Evolutionary conservation across 2,888 invertebrate species (phyloP), one percentile per base, ranked within the genome.

Genomic region (Trisateles emortualis): DNA sequence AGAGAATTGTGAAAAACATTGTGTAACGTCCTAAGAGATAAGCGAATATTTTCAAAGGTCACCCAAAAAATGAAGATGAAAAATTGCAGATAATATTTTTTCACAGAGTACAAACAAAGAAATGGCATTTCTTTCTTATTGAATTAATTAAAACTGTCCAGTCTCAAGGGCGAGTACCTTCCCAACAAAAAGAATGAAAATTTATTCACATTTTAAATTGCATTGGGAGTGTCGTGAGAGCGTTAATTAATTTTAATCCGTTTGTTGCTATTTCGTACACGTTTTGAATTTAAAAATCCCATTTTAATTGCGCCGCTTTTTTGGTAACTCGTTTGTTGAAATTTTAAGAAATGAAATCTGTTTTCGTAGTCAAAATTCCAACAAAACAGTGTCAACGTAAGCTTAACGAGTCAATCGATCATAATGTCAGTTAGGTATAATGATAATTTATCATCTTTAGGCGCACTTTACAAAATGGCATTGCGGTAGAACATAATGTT

Each of bases 381-480:
- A 67, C 65, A 57, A 59, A 61, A 66, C 68, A 66, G 58, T 60
- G 57, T 57, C 62, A 69, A 66, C 68, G 67, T 71, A 68, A 69
- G 65, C 74, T 70, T 79, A 78, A 78, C 72, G 73, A 75, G 70
- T 71, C 74, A 73, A 79, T 83, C 79, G 80, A 84, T 83, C 80
- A 81, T 67, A 68, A 62, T 74, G 72, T 77, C 74, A 73, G 74
- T 78, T 74, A 74, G 67, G 78, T 72, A 71, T 81, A 79, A 81
- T 81, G 79, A 81, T 79, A 83, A 83, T 82, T 81, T 83, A 82
- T 83, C 79, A 80, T 81, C 72, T 72, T 71, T 62, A 71, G 76
- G 76, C 77, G 79, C 74, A 79, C 77, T 78, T 75, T 66, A 68
- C 70, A 74, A 74, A 79, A 76, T 74, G 49, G 39, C 52, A 63